These are phyloP conservation scores for Idaea dimidiata DNA, from an alignment of 2,888 invertebrate species.

Conservation along the genomic window DNA sequence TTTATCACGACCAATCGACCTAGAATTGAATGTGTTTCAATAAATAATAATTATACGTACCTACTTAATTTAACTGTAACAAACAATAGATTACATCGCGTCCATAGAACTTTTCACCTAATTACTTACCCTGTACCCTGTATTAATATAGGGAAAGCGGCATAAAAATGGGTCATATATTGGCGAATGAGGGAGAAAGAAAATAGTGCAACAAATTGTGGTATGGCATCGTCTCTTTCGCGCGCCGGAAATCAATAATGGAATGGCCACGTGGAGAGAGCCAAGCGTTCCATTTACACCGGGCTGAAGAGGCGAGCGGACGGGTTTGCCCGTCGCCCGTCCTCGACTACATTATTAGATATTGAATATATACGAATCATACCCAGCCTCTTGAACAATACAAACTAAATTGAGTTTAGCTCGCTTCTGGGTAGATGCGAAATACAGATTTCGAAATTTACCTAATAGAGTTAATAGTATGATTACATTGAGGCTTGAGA, in stretches of 20 bases:
- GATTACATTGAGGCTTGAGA: background rate
- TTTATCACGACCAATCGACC: background rate
- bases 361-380: conserved; percentile 37
- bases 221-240: conserved; percentile 66
- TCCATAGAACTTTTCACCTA: conserved; percentile 69
- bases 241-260: conserved; percentile 80
- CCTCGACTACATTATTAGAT: conserved; percentile 42
- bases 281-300: conserved; percentile 70
- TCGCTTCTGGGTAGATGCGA: background rate
- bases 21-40: background rate
- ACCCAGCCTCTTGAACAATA: conserved; percentile 2
- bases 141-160: conserved; percentile 78
- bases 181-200: conserved; percentile 67
- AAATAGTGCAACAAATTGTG: conserved; percentile 80
- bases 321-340: conserved; percentile 30
- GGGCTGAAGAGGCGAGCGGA: conserved; percentile 53
- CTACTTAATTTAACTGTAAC: conserved; percentile 27
- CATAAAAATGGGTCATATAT: conserved; percentile 81
- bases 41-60: conserved; percentile 26
- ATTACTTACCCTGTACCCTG: conserved; percentile 75
- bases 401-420: background rate
- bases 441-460: background rate
- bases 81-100: conserved; percentile 47
- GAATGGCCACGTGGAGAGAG: conserved; percentile 78
- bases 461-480: background rate